Evolutionary conservation across 2,113 vertebrate genomes (phyloP), one percentile per base, ranked within the genome.

Genomic region (Micronycteris hirsuta): DNA sequence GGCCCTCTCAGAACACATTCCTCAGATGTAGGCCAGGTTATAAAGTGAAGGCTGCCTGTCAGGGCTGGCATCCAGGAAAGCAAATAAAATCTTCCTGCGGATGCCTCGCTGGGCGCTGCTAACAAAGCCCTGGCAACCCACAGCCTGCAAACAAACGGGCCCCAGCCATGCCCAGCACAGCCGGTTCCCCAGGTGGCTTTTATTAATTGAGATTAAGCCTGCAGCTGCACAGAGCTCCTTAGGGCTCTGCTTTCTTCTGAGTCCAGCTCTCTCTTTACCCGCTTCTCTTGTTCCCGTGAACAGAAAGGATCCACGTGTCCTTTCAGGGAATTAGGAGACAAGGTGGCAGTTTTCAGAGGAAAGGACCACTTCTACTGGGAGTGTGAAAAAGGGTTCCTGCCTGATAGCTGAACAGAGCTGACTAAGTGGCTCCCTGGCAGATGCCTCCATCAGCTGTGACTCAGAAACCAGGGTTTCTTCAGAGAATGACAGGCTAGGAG

Each of bases 161-260:
- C 54, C 16, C 22, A 54, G 77, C 61, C 74, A 14, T 76, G 82
- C 78, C 86, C 15, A 0, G 17, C 91, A 0, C 20, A 38, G 71
- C 61, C 6, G 0, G 13, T 26, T 86, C 9, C 95, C 80, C 91
- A 91, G 93, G 89, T 82, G 95, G 67, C 82, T 41, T 87, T 58
- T 95, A 93, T 93, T 97, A 87, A 97, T 95, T 91, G 95, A 94
- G 91, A 92, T 61, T 33, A 91, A 45, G 87, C 67, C 81, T 91
- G 91, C 86, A 96, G 95, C 82, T 86, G 77, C 45, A 54, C 45
- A 4, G 13, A 58, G 80, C 67, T 61, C 3, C 15, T 84, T 45
- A 2, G 76, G 77, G 65, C 88, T 22, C 36, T 19, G 3, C 17
- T 13, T 31, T 22, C 65, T n/a, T 74, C 43, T 38, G 28, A 61